These are phyloP conservation scores for Seriola dumerili DNA, from an alignment of 2,113 vertebrate genomes.

Conservation along the genomic window DNA sequence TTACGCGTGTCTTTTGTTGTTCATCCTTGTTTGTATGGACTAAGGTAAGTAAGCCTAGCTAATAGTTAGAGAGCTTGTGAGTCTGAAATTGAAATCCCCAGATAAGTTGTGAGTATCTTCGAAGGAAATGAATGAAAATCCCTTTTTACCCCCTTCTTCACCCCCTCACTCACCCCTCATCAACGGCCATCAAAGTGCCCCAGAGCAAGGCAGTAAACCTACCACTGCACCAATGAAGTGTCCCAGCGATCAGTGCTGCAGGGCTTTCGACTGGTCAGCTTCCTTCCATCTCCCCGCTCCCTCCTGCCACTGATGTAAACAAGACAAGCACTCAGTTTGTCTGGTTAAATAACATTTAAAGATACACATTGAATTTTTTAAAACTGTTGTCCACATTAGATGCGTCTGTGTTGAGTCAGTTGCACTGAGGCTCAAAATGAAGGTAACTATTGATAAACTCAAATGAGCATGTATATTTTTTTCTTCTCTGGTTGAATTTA, in stretches of 20 bases:
- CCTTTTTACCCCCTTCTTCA: no score
- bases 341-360: neutral
- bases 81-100: neutral
- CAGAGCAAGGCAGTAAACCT: slow-evolving; percentile 36
- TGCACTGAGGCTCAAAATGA: neutral
- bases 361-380: neutral
- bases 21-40: neutral
- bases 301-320: slow-evolving; percentile 28
- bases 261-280: slow-evolving; percentile 28
- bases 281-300: slow-evolving; percentile 29
- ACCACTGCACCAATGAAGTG: neutral
- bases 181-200: slow-evolving; percentile 28
- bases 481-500: neutral
- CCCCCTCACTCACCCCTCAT: neutral
- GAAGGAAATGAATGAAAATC: slow-evolving; percentile 9
- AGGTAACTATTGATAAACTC: neutral
- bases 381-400: neutral
- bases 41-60: neutral
- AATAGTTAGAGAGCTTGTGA: neutral
- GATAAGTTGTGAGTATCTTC: neutral
- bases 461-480: neutral
- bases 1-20: slow-evolving; percentile 7
- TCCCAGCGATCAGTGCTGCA: slow-evolving; percentile 30
- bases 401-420: neutral
- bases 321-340: slow-evolving; percentile 13